Base-by-base conservation (phyloP, 1,140 invertebrate genomes). In the Drosophila pseudoobscura region DNA sequence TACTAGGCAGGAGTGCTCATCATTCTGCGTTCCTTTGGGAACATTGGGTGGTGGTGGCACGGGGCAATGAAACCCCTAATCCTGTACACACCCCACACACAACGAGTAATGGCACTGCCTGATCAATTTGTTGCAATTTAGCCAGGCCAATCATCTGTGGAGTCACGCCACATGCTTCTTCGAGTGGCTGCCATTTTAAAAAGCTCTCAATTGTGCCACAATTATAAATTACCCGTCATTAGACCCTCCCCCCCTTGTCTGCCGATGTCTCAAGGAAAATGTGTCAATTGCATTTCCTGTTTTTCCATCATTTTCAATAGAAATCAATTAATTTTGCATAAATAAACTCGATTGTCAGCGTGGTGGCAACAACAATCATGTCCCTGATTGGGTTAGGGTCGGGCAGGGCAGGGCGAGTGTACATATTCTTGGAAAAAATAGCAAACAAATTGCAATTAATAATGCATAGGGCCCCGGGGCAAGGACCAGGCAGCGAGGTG, bases 301-400 rank as follows among this genome's bases (percentile, higher is more conserved):
- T 53, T 44, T 50, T 64, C 64, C 66, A 43, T 59, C 60, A 31
- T 61, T 80, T 85, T 87, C 69, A 71, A 87, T 80, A 49, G 78
- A 85, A 85, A 80, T 82, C 82, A 87, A 85, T 85, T 85, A 85
- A 85, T 85, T 87, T 78, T 87, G 82, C 82, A 85, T 85, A 80
- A 60, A 75, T 80, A 85, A 78, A 54, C 53, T 60, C 17, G 47
- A 47, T 83, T 70, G 44, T 58, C 51, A 52, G 46, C 47, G 13
- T 49, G 55, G 31, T 29, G 2, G 31, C 50, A n/a, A 22, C 53
- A 20, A 58, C 53, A 35, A 58, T 41, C 35, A 29, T 49, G 51
- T 72, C 57, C 45, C 55, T 75, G 78, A 66, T 84, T 85, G 56
- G 79, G 68, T 82, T 83, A 64, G 51, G 24, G 24, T 4, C 5